Percentiles rank a stretch among this genome's conserved stretches.
phyloP scores from a whole-genome alignment of 2,888 invertebrate genomes.

The Spodoptera picta region DNA sequence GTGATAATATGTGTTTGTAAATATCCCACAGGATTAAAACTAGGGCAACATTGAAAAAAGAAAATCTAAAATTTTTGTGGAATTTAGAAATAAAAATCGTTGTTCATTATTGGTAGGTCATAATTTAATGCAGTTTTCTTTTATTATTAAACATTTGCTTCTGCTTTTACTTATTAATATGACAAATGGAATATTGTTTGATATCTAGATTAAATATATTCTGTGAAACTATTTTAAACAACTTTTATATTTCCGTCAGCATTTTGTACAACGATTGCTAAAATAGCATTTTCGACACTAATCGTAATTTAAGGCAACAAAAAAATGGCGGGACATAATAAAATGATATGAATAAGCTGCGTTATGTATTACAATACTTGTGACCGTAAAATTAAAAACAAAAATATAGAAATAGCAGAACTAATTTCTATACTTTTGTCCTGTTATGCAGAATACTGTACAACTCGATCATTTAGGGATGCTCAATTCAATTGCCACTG shows the following conservation, averaged over 20 bases:
- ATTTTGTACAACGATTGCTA: constrained; percentile 83
- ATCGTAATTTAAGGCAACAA: constrained; percentile 70
- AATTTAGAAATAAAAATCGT: constrained; percentile 72
- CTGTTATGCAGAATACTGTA: constrained; percentile 52
- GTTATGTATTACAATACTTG: constrained; percentile 54
- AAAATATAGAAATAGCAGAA: constrained; percentile 50
- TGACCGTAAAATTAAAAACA: constrained; percentile 50
- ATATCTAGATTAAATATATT: constrained; percentile 87
- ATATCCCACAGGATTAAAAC: too few relatives aligned
- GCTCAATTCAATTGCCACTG: constrained; percentile 15
- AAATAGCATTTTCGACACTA: constrained; percentile 68
- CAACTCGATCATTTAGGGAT: constrained; percentile 47
- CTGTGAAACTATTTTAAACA: constrained; percentile 87
- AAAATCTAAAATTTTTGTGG: background rate
- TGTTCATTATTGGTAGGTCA: constrained; percentile 87
- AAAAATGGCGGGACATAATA: constrained; percentile 66
- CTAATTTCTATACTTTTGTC: constrained; percentile 46
- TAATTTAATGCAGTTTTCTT: constrained; percentile 88
- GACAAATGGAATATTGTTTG: constrained; percentile 89
- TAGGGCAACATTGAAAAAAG: too few relatives aligned
- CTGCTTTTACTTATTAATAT: constrained; percentile 87
- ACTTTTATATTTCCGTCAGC: constrained; percentile 87
- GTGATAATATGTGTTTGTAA: too few relatives aligned
- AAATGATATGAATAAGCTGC: constrained; percentile 49
- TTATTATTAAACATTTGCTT: constrained; percentile 85